These are phyloP conservation scores for Erinaceus europaeus DNA, from an alignment of 2,113 vertebrate species.

Conservation along the genomic window DNA sequence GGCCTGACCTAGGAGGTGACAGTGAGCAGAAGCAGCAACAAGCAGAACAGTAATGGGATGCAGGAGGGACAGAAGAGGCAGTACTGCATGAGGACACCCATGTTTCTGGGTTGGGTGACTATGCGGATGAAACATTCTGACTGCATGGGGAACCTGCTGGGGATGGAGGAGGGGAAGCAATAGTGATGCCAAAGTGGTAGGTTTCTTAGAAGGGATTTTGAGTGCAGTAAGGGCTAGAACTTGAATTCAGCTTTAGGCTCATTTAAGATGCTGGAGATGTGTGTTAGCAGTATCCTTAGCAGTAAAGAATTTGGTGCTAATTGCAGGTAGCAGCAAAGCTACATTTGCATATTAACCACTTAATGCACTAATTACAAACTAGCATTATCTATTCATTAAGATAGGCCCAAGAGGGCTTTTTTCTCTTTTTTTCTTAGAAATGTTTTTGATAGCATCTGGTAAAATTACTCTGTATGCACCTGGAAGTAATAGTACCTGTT, in stretches of 20 bases:
- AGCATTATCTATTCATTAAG: conserved; percentile 73
- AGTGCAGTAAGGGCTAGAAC: neutral
- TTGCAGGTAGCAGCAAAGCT: conserved; percentile 59
- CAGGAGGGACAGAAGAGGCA: fast-evolving
- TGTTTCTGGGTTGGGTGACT: neutral
- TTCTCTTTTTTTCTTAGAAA: no score
- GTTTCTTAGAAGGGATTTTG: neutral
- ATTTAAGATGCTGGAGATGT: neutral
- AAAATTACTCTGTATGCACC: conserved; percentile 45
- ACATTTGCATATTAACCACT: conserved; percentile 72
- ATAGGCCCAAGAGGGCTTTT: conserved; percentile 50
- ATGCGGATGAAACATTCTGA: neutral
- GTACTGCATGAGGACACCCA: neutral
- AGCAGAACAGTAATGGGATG: no score
- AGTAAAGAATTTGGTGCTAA: conserved; percentile 62
- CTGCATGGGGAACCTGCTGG: neutral
- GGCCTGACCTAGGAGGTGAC: neutral
- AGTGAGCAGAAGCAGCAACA: neutral
- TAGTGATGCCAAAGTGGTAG: fast-evolving
- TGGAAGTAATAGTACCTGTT: conserved; percentile 44
- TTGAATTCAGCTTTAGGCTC: neutral
- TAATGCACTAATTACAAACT: conserved; percentile 71
- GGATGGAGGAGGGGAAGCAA: neutral
- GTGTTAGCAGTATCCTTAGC: conserved; percentile 8
- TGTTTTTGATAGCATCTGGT: conserved; percentile 42